phyloP scores from a whole-genome alignment of 2,888 invertebrate species.

The Trisateles emortualis region DNA sequence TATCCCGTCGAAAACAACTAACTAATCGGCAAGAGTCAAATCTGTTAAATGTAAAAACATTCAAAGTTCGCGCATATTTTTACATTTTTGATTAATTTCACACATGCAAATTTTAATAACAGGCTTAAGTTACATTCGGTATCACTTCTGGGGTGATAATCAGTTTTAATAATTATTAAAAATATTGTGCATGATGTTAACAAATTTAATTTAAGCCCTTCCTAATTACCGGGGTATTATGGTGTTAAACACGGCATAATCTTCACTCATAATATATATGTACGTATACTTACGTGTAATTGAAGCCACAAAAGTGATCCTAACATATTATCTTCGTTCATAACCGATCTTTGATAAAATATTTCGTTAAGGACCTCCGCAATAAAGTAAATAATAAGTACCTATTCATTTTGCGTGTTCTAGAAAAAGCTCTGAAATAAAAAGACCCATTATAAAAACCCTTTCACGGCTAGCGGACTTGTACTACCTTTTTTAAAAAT shows the following conservation, averaged over 20 bases:
- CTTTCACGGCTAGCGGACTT: not conserved
- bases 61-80: not conserved
- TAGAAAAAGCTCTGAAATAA: not conserved
- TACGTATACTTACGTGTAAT: not conserved
- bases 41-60: not conserved
- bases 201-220: slow-evolving; percentile 1
- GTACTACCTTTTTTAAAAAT: not conserved
- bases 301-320: too few species aligned
- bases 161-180: slow-evolving; percentile 14
- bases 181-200: slow-evolving; percentile 5
- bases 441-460: not conserved
- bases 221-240: too few species aligned
- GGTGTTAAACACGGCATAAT: too few species aligned
- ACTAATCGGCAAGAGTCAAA: not conserved
- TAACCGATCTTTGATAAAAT: not conserved
- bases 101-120: slow-evolving; percentile 22
- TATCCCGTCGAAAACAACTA: not conserved
- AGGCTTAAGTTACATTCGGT: slow-evolving; percentile 26
- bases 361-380: not conserved
- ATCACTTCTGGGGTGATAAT: slow-evolving; percentile 15
- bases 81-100: slow-evolving; percentile 16
- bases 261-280: too few species aligned
- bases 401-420: not conserved
- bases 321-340: too few species aligned
- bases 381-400: not conserved